Conservation (phyloP, 2,797 vertebrate genomes). For the Aselliscus stoliczkanus region DNA sequence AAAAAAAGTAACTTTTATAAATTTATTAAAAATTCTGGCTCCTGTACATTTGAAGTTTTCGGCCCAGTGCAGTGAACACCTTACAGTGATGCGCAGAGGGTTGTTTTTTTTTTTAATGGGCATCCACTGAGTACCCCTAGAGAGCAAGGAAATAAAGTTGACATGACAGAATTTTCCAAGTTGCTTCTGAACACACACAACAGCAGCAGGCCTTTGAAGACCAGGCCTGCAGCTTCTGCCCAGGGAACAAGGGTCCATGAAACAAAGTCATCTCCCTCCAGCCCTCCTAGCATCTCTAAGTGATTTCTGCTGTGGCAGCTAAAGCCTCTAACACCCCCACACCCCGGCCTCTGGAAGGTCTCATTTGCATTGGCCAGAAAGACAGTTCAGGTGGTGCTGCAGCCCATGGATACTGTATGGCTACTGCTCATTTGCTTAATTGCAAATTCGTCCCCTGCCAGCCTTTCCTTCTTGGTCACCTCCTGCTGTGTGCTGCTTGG, state of each 20-base stretch:
- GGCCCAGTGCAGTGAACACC: not conserved
- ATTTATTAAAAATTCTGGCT: slow-evolving; percentile 41
- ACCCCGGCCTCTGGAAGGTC: slow-evolving; percentile 59
- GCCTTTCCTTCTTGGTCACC: not conserved
- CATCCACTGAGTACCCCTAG: slow-evolving; percentile 46
- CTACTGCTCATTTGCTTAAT: slow-evolving; percentile 51
- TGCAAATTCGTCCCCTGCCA: slow-evolving; percentile 55
- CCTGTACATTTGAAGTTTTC: not conserved
- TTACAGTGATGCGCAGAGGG: not conserved
- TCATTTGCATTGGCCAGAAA: slow-evolving; percentile 70
- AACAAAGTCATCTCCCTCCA: slow-evolving; percentile 35
- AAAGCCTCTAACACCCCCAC: not conserved
- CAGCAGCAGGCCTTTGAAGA: slow-evolving; percentile 59
- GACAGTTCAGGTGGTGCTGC: slow-evolving; percentile 45
- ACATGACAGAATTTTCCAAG: slow-evolving; percentile 54
- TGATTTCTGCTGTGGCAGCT: slow-evolving; percentile 25
- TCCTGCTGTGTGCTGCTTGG: slow-evolving; percentile 45
- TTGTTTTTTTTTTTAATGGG: slow-evolving; percentile 61
- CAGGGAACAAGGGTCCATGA: not conserved
- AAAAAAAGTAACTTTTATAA: slow-evolving; percentile 39
- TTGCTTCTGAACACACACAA: slow-evolving; percentile 54
- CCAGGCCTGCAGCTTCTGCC: slow-evolving; percentile 12
- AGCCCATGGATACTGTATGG: slow-evolving; percentile 20
- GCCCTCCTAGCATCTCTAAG: not conserved
- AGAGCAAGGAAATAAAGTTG: slow-evolving; percentile 58